Base-by-base conservation (phyloP, 1,140 invertebrate genomes). In the Anoplolepis gracilipes region DNA sequence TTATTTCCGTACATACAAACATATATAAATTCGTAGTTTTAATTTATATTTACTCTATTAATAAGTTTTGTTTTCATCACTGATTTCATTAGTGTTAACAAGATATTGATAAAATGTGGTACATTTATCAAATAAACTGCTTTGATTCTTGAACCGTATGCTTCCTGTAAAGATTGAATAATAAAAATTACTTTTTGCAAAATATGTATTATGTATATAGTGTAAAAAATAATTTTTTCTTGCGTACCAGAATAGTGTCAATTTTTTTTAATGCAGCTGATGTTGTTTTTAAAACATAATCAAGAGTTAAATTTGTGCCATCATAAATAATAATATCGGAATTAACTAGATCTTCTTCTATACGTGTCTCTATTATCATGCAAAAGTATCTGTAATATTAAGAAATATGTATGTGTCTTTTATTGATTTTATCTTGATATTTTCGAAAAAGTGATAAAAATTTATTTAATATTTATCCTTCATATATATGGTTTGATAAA, bases 261-360 rank as follows among this genome's bases (percentile, higher is more conserved):
- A 10, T 11, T 5, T 39, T 36, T 65, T 39, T 65, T 22, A 65
- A 5, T 8, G 33, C 1, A 30, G 13, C 4, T 53, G 30, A 30
- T 72, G 69, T 53, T 19, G 7, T 30, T 6, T 72, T 72, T 1
- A 72, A 11, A 8, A 49, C 0, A 72, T 72, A 30, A n/a, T 3
- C 6, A 6, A 65, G 1, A 65, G 33, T 33, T 6, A 39, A 1
- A 65, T 65, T 39, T 10, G 11, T 53, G 13, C 46, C 53, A 28
- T 72, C 28, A n/a, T 22, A 53, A 49, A 72, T 72, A 0, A 53
- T 0, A 72, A 72, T 2, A 30, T 55, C 49, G 16, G 22, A 39
- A 39, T 65, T 65, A n/a, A 65, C n/a, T 25, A 65, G 22, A n/a
- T 65, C n/a, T 65, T 65, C 64, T 1, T 65, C n/a, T 11, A 39